phyloP scores from a whole-genome alignment of 2,888 invertebrate genomes.

The Fragum fragum region DNA sequence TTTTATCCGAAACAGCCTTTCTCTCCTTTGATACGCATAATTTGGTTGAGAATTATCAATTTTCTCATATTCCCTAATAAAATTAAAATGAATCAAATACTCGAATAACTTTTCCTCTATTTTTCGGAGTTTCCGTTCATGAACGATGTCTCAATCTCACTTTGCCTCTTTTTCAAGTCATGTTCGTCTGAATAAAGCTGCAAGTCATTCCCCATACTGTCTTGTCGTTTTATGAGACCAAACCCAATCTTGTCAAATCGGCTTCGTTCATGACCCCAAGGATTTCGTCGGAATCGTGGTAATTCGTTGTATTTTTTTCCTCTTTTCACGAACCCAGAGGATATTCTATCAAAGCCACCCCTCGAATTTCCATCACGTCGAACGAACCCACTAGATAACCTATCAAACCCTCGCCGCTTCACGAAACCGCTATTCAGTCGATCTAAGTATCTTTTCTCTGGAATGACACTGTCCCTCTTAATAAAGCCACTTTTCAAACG shows the following conservation, averaged over 20 bases:
- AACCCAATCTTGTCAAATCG: constrained; percentile 34
- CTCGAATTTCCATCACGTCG: constrained; percentile 17
- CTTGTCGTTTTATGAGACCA: constrained; percentile 35
- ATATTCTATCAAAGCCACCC: constrained; percentile 25
- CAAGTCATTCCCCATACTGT: neutral
- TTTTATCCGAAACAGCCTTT: too few species aligned
- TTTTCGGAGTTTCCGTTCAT: constrained; percentile 19
- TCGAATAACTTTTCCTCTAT: neutral
- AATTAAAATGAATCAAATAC: too few species aligned
- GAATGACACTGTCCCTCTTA: neutral
- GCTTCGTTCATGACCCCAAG: constrained; percentile 15
- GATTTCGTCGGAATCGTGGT: constrained; percentile 25
- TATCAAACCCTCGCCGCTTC: constrained; percentile 11
- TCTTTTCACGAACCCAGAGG: constrained; percentile 36
- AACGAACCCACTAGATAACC: constrained; percentile 17
- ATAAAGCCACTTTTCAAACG: constrained; percentile 40
- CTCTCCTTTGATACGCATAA: too few species aligned
- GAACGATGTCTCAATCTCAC: constrained; percentile 11
- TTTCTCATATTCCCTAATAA: too few species aligned
- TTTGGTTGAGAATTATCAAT: too few species aligned
- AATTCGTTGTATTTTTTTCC: constrained; percentile 8
- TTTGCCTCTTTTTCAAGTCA: constrained; percentile 7
- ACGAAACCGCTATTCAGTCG: constrained; percentile 45
- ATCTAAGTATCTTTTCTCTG: constrained; percentile 42
- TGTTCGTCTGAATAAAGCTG: neutral